Evolutionary conservation across 2,113 vertebrate genomes (phyloP).

Genomic region (Lophochroa leadbeateri): DNA sequence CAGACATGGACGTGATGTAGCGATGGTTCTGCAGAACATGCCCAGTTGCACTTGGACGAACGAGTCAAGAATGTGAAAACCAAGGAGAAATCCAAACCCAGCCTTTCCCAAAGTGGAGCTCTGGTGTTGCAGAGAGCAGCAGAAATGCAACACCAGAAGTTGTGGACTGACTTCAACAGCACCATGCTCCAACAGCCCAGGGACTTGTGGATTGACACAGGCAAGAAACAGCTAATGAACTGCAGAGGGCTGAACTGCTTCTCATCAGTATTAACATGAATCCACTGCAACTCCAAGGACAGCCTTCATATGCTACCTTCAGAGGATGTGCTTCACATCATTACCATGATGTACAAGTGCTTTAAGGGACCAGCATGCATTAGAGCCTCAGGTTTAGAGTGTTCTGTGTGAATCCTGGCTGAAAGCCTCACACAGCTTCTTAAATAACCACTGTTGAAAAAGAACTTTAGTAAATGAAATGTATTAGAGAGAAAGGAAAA

Average conservation of each 20-base stretch:
- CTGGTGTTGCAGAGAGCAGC: background rate
- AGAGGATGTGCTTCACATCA: background rate
- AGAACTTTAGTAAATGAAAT: background rate
- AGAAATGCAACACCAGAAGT: background rate
- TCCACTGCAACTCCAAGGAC: background rate
- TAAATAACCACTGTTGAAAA: background rate
- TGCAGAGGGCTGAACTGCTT: background rate
- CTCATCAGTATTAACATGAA: background rate
- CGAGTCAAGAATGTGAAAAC: background rate
- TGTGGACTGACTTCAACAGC: background rate
- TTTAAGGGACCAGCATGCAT: background rate
- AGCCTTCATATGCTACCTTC: background rate
- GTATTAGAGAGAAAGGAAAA: background rate
- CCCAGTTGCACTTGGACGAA: fast-evolving
- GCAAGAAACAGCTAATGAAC: background rate
- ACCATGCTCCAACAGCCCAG: background rate
- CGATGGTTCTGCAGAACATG: background rate
- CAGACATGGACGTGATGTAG: background rate
- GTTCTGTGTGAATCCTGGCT: background rate
- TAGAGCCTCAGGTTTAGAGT: background rate
- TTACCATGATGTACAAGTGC: background rate
- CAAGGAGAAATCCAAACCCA: background rate
- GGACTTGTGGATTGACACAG: background rate
- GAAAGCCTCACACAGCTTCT: background rate
- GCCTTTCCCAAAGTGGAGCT: background rate